These are phyloP conservation scores for Drosophila elegans DNA, from an alignment of 1,140 invertebrate genomes.

Conservation along the genomic window DNA sequence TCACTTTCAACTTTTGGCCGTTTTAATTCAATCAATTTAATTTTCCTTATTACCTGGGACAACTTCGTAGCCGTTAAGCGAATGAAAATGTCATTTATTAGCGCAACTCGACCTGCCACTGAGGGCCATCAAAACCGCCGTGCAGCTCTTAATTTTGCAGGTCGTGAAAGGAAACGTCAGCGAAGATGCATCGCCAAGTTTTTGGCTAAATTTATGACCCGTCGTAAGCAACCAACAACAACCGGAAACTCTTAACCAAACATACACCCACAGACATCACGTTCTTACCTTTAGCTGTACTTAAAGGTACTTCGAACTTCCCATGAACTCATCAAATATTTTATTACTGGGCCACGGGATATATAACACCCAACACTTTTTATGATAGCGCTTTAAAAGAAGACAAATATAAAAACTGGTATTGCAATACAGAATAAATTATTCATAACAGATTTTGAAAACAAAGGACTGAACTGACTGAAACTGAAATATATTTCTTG, in stretches of 20 bases:
- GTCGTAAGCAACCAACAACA: constrained; percentile 31
- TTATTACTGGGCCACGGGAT: constrained; percentile 24
- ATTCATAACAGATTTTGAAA: constrained; percentile 1
- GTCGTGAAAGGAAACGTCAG: constrained; percentile 70
- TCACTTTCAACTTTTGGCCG: background rate
- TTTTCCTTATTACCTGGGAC: constrained; percentile 33
- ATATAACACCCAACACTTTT: constrained; percentile 2
- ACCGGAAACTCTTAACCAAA: constrained; percentile 1
- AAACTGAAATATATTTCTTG: too few relatives aligned
- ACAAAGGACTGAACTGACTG: background rate
- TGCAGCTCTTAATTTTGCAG: constrained; percentile 67
- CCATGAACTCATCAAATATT: constrained; percentile 29
- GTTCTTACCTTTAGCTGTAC: constrained; percentile 42
- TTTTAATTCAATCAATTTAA: constrained; percentile 24
- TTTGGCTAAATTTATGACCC: constrained; percentile 64
- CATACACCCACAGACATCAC: constrained; percentile 24
- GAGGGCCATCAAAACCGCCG: constrained; percentile 61
- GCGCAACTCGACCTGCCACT: constrained; percentile 41
- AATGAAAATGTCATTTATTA: constrained; percentile 75
- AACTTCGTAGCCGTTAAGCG: constrained; percentile 17
- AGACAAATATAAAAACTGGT: background rate
- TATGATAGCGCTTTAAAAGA: background rate
- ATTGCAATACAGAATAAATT: background rate
- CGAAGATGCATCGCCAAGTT: constrained; percentile 58
- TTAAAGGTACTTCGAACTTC: constrained; percentile 34